Conservation (phyloP, 2,888 invertebrate species). For the Muscina levida region DNA sequence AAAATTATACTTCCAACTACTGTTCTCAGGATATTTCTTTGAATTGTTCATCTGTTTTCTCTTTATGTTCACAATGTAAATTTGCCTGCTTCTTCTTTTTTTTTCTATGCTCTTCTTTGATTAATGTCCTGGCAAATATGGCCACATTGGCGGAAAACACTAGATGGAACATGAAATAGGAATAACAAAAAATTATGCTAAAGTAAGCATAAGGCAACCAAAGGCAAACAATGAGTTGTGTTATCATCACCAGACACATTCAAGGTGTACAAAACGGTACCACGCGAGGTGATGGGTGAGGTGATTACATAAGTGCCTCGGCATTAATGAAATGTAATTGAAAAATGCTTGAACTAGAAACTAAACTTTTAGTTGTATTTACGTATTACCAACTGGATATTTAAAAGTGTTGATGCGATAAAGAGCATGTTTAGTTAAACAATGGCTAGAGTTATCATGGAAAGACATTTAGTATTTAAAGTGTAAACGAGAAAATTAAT, state of each 20-base stretch:
- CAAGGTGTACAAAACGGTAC: constrained; percentile 48
- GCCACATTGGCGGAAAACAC: constrained; percentile 61
- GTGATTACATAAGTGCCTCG: background rate
- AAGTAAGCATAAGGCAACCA: constrained; percentile 61
- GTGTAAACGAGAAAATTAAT: too few species aligned
- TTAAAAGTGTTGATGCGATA: too few species aligned
- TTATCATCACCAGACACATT: constrained; percentile 64
- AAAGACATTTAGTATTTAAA: too few species aligned
- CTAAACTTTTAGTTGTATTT: background rate
- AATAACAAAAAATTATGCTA: constrained; percentile 57
- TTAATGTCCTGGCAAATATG: constrained; percentile 70
- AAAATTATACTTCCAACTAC: constrained; percentile 8
- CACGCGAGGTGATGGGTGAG: background rate
- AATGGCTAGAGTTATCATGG: too few species aligned
- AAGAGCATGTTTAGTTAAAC: too few species aligned
- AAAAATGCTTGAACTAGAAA: constrained; percentile 63
- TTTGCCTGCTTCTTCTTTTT: constrained; percentile 68
- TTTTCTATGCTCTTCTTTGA: constrained; percentile 67
- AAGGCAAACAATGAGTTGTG: constrained; percentile 59
- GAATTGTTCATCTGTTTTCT: constrained; percentile 40
- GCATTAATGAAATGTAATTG: constrained; percentile 60
- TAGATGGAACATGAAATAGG: constrained; percentile 8
- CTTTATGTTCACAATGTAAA: constrained; percentile 65
- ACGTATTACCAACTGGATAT: too few species aligned
- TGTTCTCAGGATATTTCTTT: constrained; percentile 16